Evolutionary conservation across 2,888 invertebrate genomes (phyloP), one percentile per base, ranked within the genome.

Genomic region (Eurois occulta): DNA sequence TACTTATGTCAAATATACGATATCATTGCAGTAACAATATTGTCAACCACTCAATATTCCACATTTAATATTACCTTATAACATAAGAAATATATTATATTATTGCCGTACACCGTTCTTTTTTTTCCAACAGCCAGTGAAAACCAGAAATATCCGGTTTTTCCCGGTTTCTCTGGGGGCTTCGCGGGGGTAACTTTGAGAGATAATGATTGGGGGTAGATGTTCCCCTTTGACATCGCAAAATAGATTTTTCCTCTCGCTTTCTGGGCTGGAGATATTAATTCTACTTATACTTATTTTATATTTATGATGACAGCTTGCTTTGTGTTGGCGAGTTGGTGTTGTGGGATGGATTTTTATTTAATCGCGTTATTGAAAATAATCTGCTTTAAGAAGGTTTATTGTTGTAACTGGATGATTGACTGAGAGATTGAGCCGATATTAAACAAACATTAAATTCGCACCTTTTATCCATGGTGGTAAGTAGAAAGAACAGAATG

Each of bases 141-240:
- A 35, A 83, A 81, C 79, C 77, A 81, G 79, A 83, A 78, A 79
- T 82, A 87, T 77, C 75, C 77, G 66, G 67, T 46, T 77, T 78
- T 76, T 82, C 68, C 72, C 74, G 60, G 65, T 86, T 81, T 78
- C 80, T 82, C 79, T 43, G 24, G 75, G 77, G 72, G 66, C 74
- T 62, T 80, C 68, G 69, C 68, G 72, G 64, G 81, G 81, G 77
- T 80, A 73, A 72, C 75, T 77, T 71, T 68, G 64, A 67, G 74
- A 87, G 85, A 89, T 89, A 90, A 89, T 87, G 84, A 89, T 89
- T 85, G 78, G 86, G 86, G 86, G 85, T 78, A 75, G 74, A 58
- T 16, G 52, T 78, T 81, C 86, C 85, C 84, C 88, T 87, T 90
- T 88, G 90, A 89, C 84, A 81, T 85, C 72, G 74, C 78, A 71